Evolutionary conservation across 1,140 invertebrate genomes (phyloP).

Genomic region (Portunus trituberculatus): DNA sequence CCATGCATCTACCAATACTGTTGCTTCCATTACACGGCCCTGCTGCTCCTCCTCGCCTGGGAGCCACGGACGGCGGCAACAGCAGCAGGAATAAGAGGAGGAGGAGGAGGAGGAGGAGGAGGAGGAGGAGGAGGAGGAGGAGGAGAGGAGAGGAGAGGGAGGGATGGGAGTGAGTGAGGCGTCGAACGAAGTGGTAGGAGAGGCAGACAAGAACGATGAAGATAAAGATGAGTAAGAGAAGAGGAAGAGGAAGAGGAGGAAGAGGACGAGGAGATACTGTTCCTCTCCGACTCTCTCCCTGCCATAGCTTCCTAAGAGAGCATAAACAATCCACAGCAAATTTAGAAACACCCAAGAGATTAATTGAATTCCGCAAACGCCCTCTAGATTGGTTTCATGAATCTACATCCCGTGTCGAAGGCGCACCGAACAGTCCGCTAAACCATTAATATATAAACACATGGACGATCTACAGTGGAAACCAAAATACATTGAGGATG

Average conservation of each 20-base stretch:
- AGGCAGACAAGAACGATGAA: background rate
- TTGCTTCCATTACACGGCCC: constrained; percentile 49
- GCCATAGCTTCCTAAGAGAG: constrained; percentile 52
- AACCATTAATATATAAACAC: constrained; percentile 75
- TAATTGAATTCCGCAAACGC: constrained; percentile 72
- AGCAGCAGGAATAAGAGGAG: constrained; percentile 3
- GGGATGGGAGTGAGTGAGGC: background rate
- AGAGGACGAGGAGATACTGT: background rate
- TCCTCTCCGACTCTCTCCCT: background rate
- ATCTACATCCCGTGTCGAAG: constrained; percentile 73
- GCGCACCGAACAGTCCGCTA: constrained; percentile 61
- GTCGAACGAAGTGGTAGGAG: background rate
- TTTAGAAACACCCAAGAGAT: constrained; percentile 65
- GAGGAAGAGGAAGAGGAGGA: constrained; percentile 31
- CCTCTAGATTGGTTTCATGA: constrained; percentile 74
- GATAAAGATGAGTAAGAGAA: constrained; percentile 5
- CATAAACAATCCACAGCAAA: constrained; percentile 64
- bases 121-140: background rate
- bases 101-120: constrained; percentile 6
- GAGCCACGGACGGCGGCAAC: background rate
- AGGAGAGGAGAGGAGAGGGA: too few relatives aligned
- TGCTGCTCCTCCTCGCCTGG: background rate
- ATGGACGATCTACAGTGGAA: constrained; percentile 70
- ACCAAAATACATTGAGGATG: constrained; percentile 73
- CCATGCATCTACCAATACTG: constrained; percentile 58